phyloP scores from a whole-genome alignment of 2,797 vertebrate genomes.

The Sphaeramia orbicularis region DNA sequence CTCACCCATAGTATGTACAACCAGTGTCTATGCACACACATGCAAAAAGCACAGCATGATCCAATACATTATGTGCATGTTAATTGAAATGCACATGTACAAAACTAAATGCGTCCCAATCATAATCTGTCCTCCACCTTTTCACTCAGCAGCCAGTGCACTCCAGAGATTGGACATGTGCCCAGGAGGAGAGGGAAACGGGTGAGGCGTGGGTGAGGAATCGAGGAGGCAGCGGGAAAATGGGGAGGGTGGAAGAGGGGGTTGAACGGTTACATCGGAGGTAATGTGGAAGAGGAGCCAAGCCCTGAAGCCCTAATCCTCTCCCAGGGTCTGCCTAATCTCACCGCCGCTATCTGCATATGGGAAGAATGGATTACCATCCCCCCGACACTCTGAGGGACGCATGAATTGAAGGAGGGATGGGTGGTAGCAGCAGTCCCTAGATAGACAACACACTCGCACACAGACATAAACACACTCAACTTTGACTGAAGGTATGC shows the following conservation, averaged over 20 bases:
- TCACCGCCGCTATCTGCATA: slow-evolving; percentile 76
- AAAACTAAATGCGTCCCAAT: slow-evolving; percentile 47
- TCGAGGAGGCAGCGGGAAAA: slow-evolving; percentile 48
- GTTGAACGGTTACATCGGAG: slow-evolving; percentile 51
- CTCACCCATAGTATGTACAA: slow-evolving; percentile 4
- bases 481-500: slow-evolving; percentile 23
- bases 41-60: background rate
- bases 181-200: slow-evolving; percentile 46
- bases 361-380: slow-evolving; percentile 78
- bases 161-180: slow-evolving; percentile 65
- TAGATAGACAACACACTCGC: slow-evolving; percentile 31
- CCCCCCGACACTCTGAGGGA: slow-evolving; percentile 57
- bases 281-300: slow-evolving; percentile 61
- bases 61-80: slow-evolving; percentile 19
- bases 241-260: slow-evolving; percentile 22
- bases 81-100: slow-evolving; percentile 45
- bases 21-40: slow-evolving; percentile 5
- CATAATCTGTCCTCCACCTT: slow-evolving; percentile 66
- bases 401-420: slow-evolving; percentile 40
- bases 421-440: slow-evolving; percentile 37
- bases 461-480: slow-evolving; percentile 18
- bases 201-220: slow-evolving; percentile 33
- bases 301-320: slow-evolving; percentile 75
- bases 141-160: slow-evolving; percentile 58
- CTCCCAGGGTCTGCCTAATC: slow-evolving; percentile 80